Evolutionary conservation across 2,113 vertebrate species (phyloP), one percentile per base, ranked within the genome.

Genomic region (Dermatemys mawii): DNA sequence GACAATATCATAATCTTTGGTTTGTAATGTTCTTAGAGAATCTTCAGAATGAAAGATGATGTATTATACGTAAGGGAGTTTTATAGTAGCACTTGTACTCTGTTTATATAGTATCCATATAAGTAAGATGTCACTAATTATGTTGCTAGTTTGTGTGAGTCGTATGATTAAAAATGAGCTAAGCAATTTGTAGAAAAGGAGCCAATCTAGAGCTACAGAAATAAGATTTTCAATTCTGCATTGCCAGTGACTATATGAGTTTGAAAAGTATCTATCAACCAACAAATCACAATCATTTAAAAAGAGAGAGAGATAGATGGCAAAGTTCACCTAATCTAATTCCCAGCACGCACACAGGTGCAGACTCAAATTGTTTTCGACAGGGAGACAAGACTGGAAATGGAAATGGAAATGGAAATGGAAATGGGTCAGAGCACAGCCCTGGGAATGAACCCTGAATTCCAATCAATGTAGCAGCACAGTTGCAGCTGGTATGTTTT

Each of bases 241-340:
- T 29, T 0, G 0, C 54, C 78, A 75, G 5, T 0, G 0, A 9
- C 21, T 38, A 41, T 10, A 50, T 89, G 89, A 46, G 48, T 11
- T 22, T 83, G 86, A 91, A 22, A 24, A 54, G 38, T 2, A 11
- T 6, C 2, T 3, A 73, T 90, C 48, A 78, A 67, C 14, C 8
- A 26, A 5, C 73, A 73, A 92, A 60, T 12, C 78, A 19, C 29
- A 70, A 32, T 50, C 38, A 17, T 2, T 44, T 24, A 5, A 35
- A 29, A 90, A 78, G 17, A n/a, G 60, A n/a, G 35, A 67, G n/a
- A 11, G 35, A 67, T 32, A 32, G 22, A 7, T 49, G 87, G 7
- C 50, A 90, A 81, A 41, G 29, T 41, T 90, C 70, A 60, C 9
- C 44, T 63, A 48, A 76, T 76, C 6, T 29, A 46, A 76, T 76